Evolutionary conservation across 2,888 invertebrate genomes (phyloP), one percentile per base, ranked within the genome.

Genomic region (Colletes collaris): DNA sequence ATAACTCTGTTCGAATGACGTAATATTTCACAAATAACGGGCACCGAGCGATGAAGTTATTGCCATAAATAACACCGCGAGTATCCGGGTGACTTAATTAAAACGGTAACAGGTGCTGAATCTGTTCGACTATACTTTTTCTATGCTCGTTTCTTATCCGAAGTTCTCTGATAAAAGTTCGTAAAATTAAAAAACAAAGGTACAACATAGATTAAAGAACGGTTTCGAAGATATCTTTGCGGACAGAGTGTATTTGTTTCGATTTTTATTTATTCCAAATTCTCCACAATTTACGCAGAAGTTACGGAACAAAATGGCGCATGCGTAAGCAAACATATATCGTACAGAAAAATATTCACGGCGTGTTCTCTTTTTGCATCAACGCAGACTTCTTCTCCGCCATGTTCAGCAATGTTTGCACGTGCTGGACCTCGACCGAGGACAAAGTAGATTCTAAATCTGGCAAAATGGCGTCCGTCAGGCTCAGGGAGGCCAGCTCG

Each of bases 401-500:
- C 35, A 76, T 73, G 16, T 79, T 76, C 4, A 90, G 64, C 11
- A 89, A 64, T 44, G 75, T 71, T 27, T 81, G 85, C 37, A 91
- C 73, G 63, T 88, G 83, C 49, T 81, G 71, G 8, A 88, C 76
- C 60, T 91, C 90, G 1, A 72, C 62, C 2, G 79, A 44, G 10
- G 82, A 86, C 49, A 91, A 75, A 0, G 77, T 68, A 0, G 80
- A 70, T 13, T 81, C 62, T 4, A 86, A 49, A 13, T 88, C 88
- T 0, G 86, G 83, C 19, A 87, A 59, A 56, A 91, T 85, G 37
- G 87, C 85, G 37, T 90, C 88, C n/a, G 82, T 87, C 11, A 89
- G 74, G 44, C 86, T 89, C 68, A 89, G 37, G 8, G 86, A 82
- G 0, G 85, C 89, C 52, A 90, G 65, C 13, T 86, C 75, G n/a